Evolutionary conservation across 2,113 vertebrate genomes (phyloP).

Genomic region (Arenaria interpres): DNA sequence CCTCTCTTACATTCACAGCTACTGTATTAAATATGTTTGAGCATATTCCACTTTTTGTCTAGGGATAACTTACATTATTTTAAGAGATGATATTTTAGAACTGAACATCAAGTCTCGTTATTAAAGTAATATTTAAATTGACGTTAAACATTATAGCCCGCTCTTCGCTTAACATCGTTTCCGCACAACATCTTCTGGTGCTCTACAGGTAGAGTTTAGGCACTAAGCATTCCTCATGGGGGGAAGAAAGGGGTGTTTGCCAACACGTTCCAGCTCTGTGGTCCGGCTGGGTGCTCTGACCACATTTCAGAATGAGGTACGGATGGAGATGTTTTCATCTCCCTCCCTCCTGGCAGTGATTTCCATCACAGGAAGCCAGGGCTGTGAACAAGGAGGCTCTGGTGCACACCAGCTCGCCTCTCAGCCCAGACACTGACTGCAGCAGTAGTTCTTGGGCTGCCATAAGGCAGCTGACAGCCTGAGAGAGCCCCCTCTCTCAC

Average conservation of each 20-base stretch:
- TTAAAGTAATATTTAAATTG: neutral
- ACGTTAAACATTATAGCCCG: neutral
- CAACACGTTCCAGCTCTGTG: neutral
- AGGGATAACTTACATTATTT: neutral
- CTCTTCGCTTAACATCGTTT: neutral
- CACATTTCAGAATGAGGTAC: neutral
- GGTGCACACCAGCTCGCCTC: neutral
- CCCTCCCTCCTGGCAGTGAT: neutral
- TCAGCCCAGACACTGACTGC: neutral
- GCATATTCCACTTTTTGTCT: neutral
- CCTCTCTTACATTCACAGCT: neutral
- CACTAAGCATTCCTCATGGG: neutral
- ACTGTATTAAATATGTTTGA: neutral
- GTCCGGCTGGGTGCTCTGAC: neutral
- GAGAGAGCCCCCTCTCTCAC: neutral
- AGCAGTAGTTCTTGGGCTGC: accelerated
- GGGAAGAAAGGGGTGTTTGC: neutral
- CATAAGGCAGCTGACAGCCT: neutral
- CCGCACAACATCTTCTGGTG: neutral
- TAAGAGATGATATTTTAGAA: neutral
- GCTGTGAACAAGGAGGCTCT: neutral
- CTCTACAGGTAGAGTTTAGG: neutral
- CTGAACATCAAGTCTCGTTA: neutral
- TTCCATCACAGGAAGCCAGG: neutral
- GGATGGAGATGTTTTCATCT: neutral